Evolutionary conservation across 2,888 invertebrate species (phyloP).

Genomic region (Volucella inflata): DNA sequence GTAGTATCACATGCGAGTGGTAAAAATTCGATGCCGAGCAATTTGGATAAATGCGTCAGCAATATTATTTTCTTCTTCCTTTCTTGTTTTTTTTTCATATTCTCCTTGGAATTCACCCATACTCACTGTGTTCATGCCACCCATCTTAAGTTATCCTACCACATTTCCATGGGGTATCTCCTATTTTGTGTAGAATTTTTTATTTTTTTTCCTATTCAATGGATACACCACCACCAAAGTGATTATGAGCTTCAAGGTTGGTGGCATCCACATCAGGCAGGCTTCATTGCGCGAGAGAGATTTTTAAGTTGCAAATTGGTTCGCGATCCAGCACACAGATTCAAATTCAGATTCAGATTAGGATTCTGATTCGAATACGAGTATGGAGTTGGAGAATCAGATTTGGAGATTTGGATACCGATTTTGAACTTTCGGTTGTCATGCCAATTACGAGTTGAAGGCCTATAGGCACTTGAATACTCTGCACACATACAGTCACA

Average conservation of each 20-base stretch:
- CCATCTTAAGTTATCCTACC: no score
- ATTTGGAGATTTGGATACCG: no score
- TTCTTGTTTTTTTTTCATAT: no score
- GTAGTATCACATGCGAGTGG: slow-evolving; percentile 40
- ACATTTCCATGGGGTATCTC: no score
- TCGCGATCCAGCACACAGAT: slow-evolving; percentile 20
- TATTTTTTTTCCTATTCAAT: slow-evolving; percentile 33
- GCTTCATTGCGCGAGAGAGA: slow-evolving; percentile 43
- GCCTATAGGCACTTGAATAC: slow-evolving; percentile 35
- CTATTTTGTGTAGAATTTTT: slow-evolving; percentile 18
- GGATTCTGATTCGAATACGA: slow-evolving; percentile 42
- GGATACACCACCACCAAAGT: slow-evolving; percentile 44
- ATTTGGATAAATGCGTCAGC: slow-evolving; percentile 68
- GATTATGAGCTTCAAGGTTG: slow-evolving; percentile 55
- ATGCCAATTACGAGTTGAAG: slow-evolving; percentile 64
- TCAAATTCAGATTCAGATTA: slow-evolving; percentile 33
- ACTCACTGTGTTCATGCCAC: no score
- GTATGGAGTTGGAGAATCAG: background rate
- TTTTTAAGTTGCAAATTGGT: slow-evolving; percentile 68
- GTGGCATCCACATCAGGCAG: slow-evolving; percentile 39
- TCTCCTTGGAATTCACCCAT: no score
- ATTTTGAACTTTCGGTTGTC: slow-evolving; percentile 46
- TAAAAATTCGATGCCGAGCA: slow-evolving; percentile 59
- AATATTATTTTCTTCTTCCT: slow-evolving; percentile 31
- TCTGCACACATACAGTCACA: slow-evolving; percentile 12